A percentile compares a stretch with the other conserved stretches of the same genome.
phyloP scores from a whole-genome alignment of 2,797 vertebrate genomes.

The Danio tinwini region DNA sequence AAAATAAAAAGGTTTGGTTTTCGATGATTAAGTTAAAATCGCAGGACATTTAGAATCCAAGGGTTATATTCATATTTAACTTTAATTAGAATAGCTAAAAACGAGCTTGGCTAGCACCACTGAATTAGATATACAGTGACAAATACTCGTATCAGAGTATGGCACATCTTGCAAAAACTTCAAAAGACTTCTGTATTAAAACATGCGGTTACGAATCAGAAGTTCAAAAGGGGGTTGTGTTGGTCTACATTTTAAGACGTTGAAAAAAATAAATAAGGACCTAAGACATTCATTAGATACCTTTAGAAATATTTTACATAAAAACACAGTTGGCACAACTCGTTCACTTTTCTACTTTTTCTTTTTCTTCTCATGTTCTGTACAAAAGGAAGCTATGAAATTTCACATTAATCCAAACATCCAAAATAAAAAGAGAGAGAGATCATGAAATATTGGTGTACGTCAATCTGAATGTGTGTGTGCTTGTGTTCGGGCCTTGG shows the following conservation, averaged over 20 bases:
- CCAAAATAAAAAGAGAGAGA: slow-evolving; percentile 7
- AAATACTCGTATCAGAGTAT: neutral
- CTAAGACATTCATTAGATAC: slow-evolving; percentile 68
- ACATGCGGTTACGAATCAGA: neutral
- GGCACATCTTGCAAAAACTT: neutral
- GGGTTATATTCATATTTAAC: slow-evolving; percentile 35
- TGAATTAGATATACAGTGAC: slow-evolving; percentile 12
- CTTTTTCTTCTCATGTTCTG: slow-evolving; percentile 68
- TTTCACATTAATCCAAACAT: slow-evolving; percentile 70
- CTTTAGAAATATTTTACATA: slow-evolving; percentile 70
- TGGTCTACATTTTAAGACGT: slow-evolving; percentile 42
- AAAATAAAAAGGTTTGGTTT: slow-evolving; percentile 52
- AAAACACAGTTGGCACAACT: slow-evolving; percentile 75
- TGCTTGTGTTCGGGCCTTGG: slow-evolving; percentile 37
- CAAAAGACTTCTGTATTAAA: neutral
- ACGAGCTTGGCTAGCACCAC: slow-evolving; percentile 18
- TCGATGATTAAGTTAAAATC: neutral
- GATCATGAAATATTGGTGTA: slow-evolving; percentile 56
- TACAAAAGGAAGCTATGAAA: slow-evolving; percentile 70
- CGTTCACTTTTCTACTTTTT: slow-evolving; percentile 70
- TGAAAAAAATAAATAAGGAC: slow-evolving; percentile 81
- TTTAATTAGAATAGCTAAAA: slow-evolving; percentile 40
- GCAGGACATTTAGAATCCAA: neutral
- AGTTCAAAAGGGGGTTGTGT: slow-evolving; percentile 32
- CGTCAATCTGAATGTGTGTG: slow-evolving; percentile 64